Evolutionary conservation across 1,140 invertebrate genomes (phyloP).

Genomic region (Ceratina australensis): DNA sequence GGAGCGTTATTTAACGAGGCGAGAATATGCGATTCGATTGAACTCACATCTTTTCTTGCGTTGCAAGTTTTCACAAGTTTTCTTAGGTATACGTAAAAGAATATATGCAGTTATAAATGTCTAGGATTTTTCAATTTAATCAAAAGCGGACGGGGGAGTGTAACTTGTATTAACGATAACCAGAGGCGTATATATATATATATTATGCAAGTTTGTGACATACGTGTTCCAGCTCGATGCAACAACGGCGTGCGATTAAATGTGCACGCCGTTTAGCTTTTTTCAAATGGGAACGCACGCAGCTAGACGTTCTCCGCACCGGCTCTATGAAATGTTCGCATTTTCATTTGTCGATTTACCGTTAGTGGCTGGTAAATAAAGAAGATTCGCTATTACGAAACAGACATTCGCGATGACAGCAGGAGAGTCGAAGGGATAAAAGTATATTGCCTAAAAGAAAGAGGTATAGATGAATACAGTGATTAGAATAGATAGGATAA

Average conservation of each 20-base stretch:
- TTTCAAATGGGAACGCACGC: constrained; percentile 40
- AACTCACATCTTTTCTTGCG: constrained; percentile 51
- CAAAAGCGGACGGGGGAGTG: constrained; percentile 53
- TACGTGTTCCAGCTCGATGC: constrained; percentile 60
- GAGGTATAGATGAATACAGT: constrained; percentile 33
- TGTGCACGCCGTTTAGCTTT: constrained; percentile 48
- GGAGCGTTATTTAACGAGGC: constrained; percentile 44
- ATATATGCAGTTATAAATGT: constrained; percentile 48
- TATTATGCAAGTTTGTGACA: constrained; percentile 46
- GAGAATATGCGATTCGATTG: constrained; percentile 46
- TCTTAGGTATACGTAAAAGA: constrained; percentile 58
- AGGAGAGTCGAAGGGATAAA: constrained; percentile 49
- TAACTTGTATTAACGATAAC: constrained; percentile 59
- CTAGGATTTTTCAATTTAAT: constrained; percentile 74
- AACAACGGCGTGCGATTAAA: constrained; percentile 32
- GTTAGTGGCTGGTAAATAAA: constrained; percentile 34
- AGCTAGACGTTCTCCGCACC: constrained; percentile 52
- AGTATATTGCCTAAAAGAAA: constrained; percentile 63
- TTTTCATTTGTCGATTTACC: constrained; percentile 64
- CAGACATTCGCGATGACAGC: constrained; percentile 68
- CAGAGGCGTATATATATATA: constrained; percentile 7
- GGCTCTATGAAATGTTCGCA: constrained; percentile 47
- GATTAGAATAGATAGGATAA: constrained; percentile 76
- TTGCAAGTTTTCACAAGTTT: constrained; percentile 60
- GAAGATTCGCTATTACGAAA: constrained; percentile 62